Evolutionary conservation across 2,797 vertebrate genomes (phyloP), one percentile per base, ranked within the genome.

Genomic region (Cercopithecus mitis): DNA sequence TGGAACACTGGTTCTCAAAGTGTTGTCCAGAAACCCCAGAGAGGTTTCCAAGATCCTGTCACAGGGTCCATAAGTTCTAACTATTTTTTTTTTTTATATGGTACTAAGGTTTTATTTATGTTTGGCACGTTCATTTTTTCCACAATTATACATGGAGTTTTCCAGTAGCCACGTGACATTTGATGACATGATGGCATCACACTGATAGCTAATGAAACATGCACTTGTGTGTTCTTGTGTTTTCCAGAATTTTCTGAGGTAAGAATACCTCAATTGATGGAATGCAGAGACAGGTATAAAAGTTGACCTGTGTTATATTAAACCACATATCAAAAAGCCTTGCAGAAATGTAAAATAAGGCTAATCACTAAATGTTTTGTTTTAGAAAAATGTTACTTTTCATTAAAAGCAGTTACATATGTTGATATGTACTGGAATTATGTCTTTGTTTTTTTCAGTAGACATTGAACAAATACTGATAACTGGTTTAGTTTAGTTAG

Each of bases 381-480:
- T 94, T 85, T 64, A 52, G 72, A 85, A 89, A 81, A 88, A 22
- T 43, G 22, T 70, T 91, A 39, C 41, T 96, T 92, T 90, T 93
- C 13, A 47, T 79, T 95, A 50, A 70, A 95, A 88, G 39, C 47
- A 64, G 27, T 64, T 80, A 61, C 39, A 52, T 91, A 57, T 57
- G 8, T 92, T 64, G 41, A 22, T 47, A 39, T 55, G 20, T 95
- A 52, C 55, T 75, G 43, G 1, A 24, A 64, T 93, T 90, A 4
- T 88, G n/a, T 5, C 27, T 41, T 79, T 52, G 50, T 55, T 88
- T 92, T 95, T 81, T 91, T 61, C 67, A 87, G 3, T 87, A 85
- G 33, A 92, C 43, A 55, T 24, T 57, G 13, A 90, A 39, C 19
- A 95, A 73, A 57, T 95, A 27, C 82, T 89, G 41, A 45, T 64